These are phyloP conservation scores for Monochamus alternatus DNA, from an alignment of 2,888 invertebrate genomes.

Conservation along the genomic window DNA sequence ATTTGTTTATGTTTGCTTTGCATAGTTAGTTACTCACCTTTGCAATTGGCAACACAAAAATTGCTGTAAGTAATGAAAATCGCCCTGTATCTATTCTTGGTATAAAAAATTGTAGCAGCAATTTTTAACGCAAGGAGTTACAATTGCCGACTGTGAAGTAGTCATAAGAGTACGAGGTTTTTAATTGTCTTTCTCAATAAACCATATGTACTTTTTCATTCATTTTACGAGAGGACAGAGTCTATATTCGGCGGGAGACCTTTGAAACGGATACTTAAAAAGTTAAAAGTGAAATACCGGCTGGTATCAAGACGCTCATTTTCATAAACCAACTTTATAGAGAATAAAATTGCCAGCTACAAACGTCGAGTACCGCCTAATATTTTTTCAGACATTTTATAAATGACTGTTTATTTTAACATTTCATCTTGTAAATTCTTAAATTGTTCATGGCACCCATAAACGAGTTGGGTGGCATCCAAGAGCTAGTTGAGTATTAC, in stretches of 20 bases:
- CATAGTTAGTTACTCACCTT: no score
- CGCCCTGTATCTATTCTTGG: no score
- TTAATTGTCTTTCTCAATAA: not conserved
- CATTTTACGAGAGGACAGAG: constrained; percentile 18
- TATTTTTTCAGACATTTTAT: constrained; percentile 38
- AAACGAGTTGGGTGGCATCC: constrained; percentile 41
- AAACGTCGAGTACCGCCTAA: constrained; percentile 43
- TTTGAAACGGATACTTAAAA: constrained; percentile 59
- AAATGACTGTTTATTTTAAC: constrained; percentile 38
- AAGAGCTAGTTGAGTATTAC: constrained; percentile 14
- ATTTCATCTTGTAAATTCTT: constrained; percentile 36
- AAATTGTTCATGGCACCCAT: constrained; percentile 39
- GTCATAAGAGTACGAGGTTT: no score
- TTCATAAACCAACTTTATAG: constrained; percentile 43
- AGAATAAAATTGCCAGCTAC: constrained; percentile 41
- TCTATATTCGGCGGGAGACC: constrained; percentile 48
- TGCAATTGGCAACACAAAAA: no score
- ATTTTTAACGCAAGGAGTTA: no score
- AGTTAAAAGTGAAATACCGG: constrained; percentile 51
- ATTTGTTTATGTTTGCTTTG: no score
- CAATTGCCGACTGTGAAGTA: not conserved
- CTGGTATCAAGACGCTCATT: constrained; percentile 53
- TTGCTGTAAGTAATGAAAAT: no score
- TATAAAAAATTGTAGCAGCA: no score
- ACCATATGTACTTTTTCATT: not conserved